phyloP scores from a whole-genome alignment of 2,888 invertebrate species.

The Mongoloraphidia duomilia region DNA sequence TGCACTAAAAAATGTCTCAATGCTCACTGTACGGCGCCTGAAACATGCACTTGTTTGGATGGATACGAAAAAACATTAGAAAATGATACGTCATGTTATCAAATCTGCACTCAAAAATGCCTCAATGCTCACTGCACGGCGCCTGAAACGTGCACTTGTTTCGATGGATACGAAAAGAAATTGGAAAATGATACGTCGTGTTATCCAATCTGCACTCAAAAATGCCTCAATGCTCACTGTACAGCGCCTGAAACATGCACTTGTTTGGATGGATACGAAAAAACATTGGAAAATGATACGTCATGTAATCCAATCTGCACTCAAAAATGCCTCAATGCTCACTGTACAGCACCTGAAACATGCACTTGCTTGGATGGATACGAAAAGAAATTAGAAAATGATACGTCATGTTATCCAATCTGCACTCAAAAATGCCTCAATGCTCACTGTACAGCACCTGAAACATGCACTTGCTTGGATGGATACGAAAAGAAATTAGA shows the following conservation, averaged over 20 bases:
- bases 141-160: conserved; percentile 23
- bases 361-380: conserved; percentile 28
- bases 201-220: background rate
- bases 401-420: conserved; percentile 14
- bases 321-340: conserved; percentile 31
- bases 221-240: conserved; percentile 20
- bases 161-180: conserved; percentile 14
- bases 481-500: too few relatives aligned
- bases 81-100: background rate
- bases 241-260: conserved; percentile 36
- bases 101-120: conserved; percentile 5
- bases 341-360: conserved; percentile 28
- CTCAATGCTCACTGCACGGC: conserved; percentile 21
- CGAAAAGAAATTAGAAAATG: conserved; percentile 13
- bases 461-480: conserved; percentile 28
- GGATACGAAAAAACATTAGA: too few relatives aligned
- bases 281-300: conserved; percentile 1
- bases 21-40: conserved; percentile 24
- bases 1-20: conserved; percentile 14
- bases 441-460: conserved; percentile 24
- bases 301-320: conserved; percentile 31
- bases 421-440: conserved; percentile 14
- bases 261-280: conserved; percentile 27
- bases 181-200: conserved; percentile 5
- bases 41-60: conserved; percentile 28